Conservation (phyloP, 2,888 invertebrate species). For the Gandaritis pyraliata region DNA sequence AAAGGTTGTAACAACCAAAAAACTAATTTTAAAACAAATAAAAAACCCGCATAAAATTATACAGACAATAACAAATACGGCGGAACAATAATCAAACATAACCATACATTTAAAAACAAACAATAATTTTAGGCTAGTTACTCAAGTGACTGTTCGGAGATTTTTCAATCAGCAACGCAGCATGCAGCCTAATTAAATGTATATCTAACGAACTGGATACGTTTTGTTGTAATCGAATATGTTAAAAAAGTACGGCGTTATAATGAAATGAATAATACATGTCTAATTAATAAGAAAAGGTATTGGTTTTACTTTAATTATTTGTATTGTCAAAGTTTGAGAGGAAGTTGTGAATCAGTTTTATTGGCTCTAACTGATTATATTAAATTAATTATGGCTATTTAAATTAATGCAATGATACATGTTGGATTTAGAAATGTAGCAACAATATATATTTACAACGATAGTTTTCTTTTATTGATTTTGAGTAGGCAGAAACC, state of each 20-base stretch:
- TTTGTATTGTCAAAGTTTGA: conserved; percentile 36
- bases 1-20: conserved; percentile 18
- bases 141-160: conserved; percentile 48
- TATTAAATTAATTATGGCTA: conserved; percentile 22
- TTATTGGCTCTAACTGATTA: conserved; percentile 24
- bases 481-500: background rate
- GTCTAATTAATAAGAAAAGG: conserved; percentile 37
- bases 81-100: conserved; percentile 38
- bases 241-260: conserved; percentile 36
- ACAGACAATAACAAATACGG: conserved; percentile 37
- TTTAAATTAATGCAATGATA: conserved; percentile 21
- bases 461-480: background rate
- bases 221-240: conserved; percentile 41
- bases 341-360: conserved; percentile 31
- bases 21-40: conserved; percentile 27
- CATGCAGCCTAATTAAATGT: conserved; percentile 69
- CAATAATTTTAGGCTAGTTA: conserved; percentile 52
- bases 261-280: conserved; percentile 44
- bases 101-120: conserved; percentile 44
- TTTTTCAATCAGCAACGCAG: conserved; percentile 76
- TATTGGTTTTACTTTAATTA: conserved; percentile 37
- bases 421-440: conserved; percentile 11
- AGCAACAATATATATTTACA: conserved; percentile 1
- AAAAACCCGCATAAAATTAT: conserved; percentile 31
- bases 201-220: conserved; percentile 62